Base-by-base conservation (phyloP, 2,797 vertebrate genomes). In the Oreochromis grahami region DNA sequence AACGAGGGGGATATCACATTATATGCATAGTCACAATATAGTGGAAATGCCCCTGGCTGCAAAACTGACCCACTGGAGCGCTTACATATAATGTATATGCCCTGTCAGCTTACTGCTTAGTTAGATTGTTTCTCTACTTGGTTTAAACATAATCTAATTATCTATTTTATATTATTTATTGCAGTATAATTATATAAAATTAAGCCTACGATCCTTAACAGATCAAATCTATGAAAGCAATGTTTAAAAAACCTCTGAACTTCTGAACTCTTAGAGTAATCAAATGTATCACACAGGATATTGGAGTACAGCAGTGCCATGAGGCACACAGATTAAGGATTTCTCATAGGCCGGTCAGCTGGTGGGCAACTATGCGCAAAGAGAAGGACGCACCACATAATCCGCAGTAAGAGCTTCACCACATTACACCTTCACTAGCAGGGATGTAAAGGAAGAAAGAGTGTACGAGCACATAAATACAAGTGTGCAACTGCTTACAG, bases 261-360 rank as follows among this genome's bases (percentile, higher is more conserved):
- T 3, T 48, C 21, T 48, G 17, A 56, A 36, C 11, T 26, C 32
- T 63, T 17, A 72, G 65, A 80, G 76, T 77, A 77, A 81, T 83
- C 38, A 55, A 52, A 80, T 15, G 41, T 15, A 79, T 85, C 77
- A 85, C 56, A 86, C 9, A 17, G 70, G 72, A 77, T 58, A 63
- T 55, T 17, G 68, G 52, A 90, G 41, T 36, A 36, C 65, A 81
- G 63, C 68, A 15, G 50, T 10, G 50, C 76, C 68, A 43, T 5
- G 19, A 50, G 43, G 68, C 3, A 1, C 29, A 34, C 52, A 76
- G 84, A 91, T 87, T 80, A 85, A 65, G 41, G 63, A 21, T 85
- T 81, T 87, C 83, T 88, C 83, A 86, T 45, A 79, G 60, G 68
- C 82, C 77, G 68, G 81, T 90, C 85, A 85, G 78, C 80, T 90